phyloP scores from a whole-genome alignment of 1,140 invertebrate genomes.

The Charaxes varanes region DNA sequence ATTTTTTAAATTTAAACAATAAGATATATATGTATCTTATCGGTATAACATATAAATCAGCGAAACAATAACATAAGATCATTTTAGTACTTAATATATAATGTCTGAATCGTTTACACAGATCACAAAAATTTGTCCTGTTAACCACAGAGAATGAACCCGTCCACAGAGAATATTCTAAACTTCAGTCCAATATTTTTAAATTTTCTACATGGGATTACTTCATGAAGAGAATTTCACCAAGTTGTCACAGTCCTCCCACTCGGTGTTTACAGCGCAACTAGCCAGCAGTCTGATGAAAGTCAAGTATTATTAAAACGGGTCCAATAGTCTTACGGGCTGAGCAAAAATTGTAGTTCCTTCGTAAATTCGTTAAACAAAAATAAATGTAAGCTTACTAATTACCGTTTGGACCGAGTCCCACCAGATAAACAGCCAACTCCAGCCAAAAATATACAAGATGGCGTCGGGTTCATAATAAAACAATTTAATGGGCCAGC shows the following conservation, averaged over 20 bases:
- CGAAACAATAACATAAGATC: too few relatives aligned
- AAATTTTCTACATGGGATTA: constrained; percentile 1
- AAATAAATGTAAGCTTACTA: constrained; percentile 62
- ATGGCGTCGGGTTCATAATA: constrained; percentile 72
- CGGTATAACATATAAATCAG: too few relatives aligned
- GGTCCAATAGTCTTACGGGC: constrained; percentile 9
- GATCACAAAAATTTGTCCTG: too few relatives aligned
- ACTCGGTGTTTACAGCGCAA: constrained; percentile 7
- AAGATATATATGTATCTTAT: too few relatives aligned
- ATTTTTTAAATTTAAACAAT: too few relatives aligned
- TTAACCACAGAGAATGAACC: too few relatives aligned
- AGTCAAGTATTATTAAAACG: constrained; percentile 13
- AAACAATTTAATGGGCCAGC: constrained; percentile 74
- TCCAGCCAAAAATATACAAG: constrained; percentile 70
- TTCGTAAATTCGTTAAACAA: constrained; percentile 32
- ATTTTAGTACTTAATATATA: too few relatives aligned
- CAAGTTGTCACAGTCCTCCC: constrained; percentile 15
- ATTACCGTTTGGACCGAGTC: constrained; percentile 69
- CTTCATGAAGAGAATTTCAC: constrained; percentile 15
- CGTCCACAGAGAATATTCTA: too few relatives aligned
- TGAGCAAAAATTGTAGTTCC: constrained; percentile 15
- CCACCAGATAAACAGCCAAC: constrained; percentile 71
- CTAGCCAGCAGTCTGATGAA: constrained; percentile 16
- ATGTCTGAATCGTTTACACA: too few relatives aligned
- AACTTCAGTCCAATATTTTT: too few relatives aligned